phyloP scores from a whole-genome alignment of 2,113 vertebrate genomes.

The rabbit (Oryctolagus cuniculus) region mOryCun1.1 NC_091437.1:20817501-20818000 shows the following conservation, averaged over 20 bases:
- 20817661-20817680: neutral
- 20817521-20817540: neutral
- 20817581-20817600: neutral
- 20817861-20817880: neutral
- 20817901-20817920: neutral
- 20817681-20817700: neutral
- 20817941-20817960: neutral
- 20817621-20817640: neutral
- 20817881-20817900: neutral
- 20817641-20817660: neutral
- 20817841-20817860: neutral
- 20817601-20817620: neutral
- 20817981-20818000: neutral
- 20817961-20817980: neutral
- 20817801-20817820: conserved; percentile 15
- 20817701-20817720: neutral
- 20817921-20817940: neutral
- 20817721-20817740: neutral
- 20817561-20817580: neutral
- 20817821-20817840: neutral
- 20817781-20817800: conserved; percentile 7
- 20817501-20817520: neutral
- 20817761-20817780: neutral
- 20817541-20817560: neutral
- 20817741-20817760: neutral